Percentiles rank a stretch among this genome's conserved stretches.
Conservation (phyloP, 2,113 vertebrate species). For the Phrynosoma blainvillii region DNA sequence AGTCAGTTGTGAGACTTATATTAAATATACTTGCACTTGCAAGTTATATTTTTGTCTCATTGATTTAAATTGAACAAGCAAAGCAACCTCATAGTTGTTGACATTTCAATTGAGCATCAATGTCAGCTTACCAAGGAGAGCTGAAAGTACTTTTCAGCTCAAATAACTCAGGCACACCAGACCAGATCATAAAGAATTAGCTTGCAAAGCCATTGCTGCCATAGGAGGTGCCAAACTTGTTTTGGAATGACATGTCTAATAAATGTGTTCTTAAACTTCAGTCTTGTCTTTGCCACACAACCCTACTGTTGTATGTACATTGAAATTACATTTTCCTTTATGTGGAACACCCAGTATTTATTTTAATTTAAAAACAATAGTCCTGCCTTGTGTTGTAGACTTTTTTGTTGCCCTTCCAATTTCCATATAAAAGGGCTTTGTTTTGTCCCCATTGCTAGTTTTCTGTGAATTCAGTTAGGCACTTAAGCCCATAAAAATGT, state of each 20-base stretch:
- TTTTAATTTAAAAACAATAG: not conserved
- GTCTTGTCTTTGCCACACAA: not conserved
- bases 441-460: not conserved
- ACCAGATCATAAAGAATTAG: not conserved
- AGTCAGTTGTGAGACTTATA: not conserved
- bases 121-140: not conserved
- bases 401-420: not conserved
- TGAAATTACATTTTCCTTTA: not conserved
- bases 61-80: not conserved
- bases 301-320: not conserved
- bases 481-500: not conserved
- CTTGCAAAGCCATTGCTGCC: not conserved
- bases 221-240: not conserved
- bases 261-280: conserved; percentile 3
- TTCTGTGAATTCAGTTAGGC: not conserved
- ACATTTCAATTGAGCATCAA: not conserved
- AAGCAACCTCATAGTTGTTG: not conserved
- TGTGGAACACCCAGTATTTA: not conserved
- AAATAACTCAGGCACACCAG: not conserved
- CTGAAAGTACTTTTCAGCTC: not conserved
- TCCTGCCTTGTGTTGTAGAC: not conserved
- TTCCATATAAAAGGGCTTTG: not conserved
- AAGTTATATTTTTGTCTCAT: not conserved
- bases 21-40: no score
- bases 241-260: conserved; percentile 16